Conservation (phyloP, 2,113 vertebrate genomes). For the Pelobates fuscus region DNA sequence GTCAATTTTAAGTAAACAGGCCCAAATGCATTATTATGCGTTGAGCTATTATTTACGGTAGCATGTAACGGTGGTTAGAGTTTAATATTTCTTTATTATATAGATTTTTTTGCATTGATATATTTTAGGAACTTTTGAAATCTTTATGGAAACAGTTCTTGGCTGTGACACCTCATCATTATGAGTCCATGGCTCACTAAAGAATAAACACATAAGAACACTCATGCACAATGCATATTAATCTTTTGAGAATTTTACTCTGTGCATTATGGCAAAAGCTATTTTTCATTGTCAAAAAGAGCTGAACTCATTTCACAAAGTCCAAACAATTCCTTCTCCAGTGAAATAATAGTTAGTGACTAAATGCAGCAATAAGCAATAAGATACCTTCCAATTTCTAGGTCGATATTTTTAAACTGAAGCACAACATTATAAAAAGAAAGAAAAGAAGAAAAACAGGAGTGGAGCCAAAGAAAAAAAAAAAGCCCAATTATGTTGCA, state of each 20-base stretch:
- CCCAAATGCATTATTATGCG: background rate
- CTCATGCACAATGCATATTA: slow-evolving; percentile 35
- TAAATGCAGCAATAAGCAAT: slow-evolving; percentile 10
- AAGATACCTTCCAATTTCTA: slow-evolving; percentile 14
- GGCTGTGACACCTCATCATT: background rate
- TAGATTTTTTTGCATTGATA: too few species aligned
- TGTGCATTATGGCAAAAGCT: slow-evolving; percentile 1
- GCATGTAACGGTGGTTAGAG: too few species aligned
- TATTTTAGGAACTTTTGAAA: background rate
- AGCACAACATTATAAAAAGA: too few species aligned
- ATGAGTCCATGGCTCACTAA: slow-evolving; percentile 3
- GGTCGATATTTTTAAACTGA: slow-evolving; percentile 11
- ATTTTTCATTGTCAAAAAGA: slow-evolving; percentile 43
- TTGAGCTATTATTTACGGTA: too few species aligned
- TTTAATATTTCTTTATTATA: too few species aligned
- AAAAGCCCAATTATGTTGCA: slow-evolving; percentile 30
- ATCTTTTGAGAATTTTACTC: slow-evolving; percentile 6
- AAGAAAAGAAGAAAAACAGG: background rate
- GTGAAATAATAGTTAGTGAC: slow-evolving; percentile 36
- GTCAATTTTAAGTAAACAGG: too few species aligned
- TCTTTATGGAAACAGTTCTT: slow-evolving; percentile 5
- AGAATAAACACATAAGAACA: slow-evolving; percentile 34
- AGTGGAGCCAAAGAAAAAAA: slow-evolving; percentile 12
- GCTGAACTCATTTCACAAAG: slow-evolving; percentile 6
- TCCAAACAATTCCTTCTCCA: background rate